Evolutionary conservation across 2,888 invertebrate genomes (phyloP).

Genomic region (Ophioninae sp.): DNA sequence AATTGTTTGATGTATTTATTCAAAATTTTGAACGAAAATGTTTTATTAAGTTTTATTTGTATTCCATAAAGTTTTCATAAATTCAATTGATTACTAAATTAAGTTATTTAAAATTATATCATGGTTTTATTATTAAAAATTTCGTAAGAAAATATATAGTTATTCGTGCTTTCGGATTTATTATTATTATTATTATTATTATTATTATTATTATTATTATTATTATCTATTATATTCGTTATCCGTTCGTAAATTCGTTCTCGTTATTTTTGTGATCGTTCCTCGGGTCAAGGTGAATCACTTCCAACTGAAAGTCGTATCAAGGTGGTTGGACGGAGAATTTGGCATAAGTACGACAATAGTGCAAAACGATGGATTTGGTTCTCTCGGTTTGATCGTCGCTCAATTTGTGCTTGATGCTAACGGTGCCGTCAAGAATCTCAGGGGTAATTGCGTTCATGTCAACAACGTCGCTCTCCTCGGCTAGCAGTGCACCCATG

Average conservation of each 20-base stretch:
- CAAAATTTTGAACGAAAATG: too few species aligned
- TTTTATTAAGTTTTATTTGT: too few species aligned
- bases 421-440: slow-evolving; percentile 12
- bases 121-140: too few species aligned
- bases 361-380: slow-evolving; percentile 64
- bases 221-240: background rate
- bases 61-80: too few species aligned
- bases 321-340: background rate
- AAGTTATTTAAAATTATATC: too few species aligned
- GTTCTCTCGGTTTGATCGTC: slow-evolving; percentile 61
- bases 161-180: too few species aligned
- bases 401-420: slow-evolving; percentile 31
- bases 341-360: slow-evolving; percentile 40
- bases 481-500: slow-evolving; percentile 66
- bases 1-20: too few species aligned
- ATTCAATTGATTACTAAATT: too few species aligned
- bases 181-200: too few species aligned
- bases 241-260: background rate
- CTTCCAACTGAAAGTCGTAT: too few species aligned
- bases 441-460: slow-evolving; percentile 57
- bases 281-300: background rate
- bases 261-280: background rate
- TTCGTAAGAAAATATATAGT: too few species aligned
- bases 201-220: background rate
- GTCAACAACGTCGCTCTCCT: slow-evolving; percentile 56